A percentile compares a stretch with the other conserved stretches of the same genome.
phyloP scores from a whole-genome alignment of 2,888 invertebrate genomes.

The Himalopsyche tibetana region DNA sequence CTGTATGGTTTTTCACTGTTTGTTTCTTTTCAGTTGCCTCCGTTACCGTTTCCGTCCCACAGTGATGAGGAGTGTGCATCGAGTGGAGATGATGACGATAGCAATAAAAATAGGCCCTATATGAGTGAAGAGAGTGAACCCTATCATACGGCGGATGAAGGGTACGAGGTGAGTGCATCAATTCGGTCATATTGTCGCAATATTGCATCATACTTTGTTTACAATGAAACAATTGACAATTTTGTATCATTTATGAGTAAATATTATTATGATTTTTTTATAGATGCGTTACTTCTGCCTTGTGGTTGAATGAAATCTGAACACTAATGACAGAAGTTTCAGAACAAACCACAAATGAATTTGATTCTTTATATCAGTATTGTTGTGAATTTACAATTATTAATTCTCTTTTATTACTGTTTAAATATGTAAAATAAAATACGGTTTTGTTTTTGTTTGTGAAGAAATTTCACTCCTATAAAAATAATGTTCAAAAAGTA shows the following conservation, averaged over 20 bases:
- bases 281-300: not conserved
- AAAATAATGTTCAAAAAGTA: no score
- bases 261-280: not conserved
- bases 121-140: constrained; percentile 74
- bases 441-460: no score
- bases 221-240: not conserved
- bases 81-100: constrained; percentile 69
- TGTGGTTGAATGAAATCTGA: constrained; percentile 3
- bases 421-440: no score
- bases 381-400: not conserved
- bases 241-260: not conserved
- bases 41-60: constrained; percentile 71
- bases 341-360: not conserved
- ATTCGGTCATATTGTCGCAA: no score
- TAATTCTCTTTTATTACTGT: not conserved
- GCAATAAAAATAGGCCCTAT: constrained; percentile 69
- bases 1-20: no score
- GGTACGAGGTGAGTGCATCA: constrained; percentile 75
- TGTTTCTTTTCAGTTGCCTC: constrained; percentile 71
- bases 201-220: not conserved
- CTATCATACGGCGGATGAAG: constrained; percentile 77
- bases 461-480: no score
- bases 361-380: not conserved
- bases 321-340: not conserved
- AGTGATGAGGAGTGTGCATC: constrained; percentile 71